phyloP scores from a whole-genome alignment of 2,797 vertebrate genomes.

The Manis crassicaudata region DNA sequence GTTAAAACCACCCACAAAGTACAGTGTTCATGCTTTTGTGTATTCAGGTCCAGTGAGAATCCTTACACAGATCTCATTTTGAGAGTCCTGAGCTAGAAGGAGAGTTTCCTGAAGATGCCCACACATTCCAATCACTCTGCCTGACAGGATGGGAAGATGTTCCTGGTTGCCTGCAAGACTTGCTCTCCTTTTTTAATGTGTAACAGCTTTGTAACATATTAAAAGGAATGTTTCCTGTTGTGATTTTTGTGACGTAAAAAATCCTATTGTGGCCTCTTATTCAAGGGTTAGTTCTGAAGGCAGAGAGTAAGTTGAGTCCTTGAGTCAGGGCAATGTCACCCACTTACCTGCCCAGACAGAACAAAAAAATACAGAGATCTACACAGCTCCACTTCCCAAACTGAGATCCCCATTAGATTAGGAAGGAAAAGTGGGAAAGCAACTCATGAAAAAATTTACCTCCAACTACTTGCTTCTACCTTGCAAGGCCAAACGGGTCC shows the following conservation, averaged over 20 bases:
- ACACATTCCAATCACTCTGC: neutral
- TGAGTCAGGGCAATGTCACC: neutral
- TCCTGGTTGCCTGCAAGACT: neutral
- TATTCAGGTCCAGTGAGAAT: neutral
- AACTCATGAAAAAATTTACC: slow-evolving; percentile 4
- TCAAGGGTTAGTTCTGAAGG: neutral
- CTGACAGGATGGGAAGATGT: neutral
- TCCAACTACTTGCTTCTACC: neutral
- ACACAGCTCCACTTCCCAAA: slow-evolving; percentile 18
- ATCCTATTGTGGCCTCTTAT: neutral
- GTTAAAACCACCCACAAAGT: neutral
- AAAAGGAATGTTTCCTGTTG: neutral
- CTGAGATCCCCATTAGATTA: neutral
- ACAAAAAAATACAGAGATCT: slow-evolving; percentile 52
- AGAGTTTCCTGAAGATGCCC: neutral
- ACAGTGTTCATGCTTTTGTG: neutral
- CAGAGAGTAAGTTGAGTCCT: slow-evolving; percentile 10
- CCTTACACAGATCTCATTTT: neutral
- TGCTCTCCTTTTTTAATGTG: neutral
- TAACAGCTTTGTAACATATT: neutral
- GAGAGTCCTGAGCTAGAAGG: neutral
- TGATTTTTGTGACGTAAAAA: neutral
- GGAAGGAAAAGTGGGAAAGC: slow-evolving; percentile 10
- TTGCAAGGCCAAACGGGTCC: neutral
- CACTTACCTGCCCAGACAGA: slow-evolving; percentile 35